Evolutionary conservation across 2,888 invertebrate species (phyloP).

Genomic region (Limnephilus marmoratus): DNA sequence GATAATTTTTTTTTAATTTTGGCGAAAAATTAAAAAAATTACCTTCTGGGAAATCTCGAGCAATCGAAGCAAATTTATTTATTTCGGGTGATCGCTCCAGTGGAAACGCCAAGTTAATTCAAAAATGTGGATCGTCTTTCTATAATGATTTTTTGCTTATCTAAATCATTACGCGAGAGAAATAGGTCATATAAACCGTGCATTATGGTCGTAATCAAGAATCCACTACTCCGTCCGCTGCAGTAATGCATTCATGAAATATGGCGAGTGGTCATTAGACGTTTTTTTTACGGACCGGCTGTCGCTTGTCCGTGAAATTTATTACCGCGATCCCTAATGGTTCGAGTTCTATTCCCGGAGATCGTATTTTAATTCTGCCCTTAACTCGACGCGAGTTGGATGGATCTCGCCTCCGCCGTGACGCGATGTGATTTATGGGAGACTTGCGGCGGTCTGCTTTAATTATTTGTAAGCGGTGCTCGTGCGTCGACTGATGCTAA

Average conservation of each 20-base stretch:
- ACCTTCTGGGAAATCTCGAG: too few species aligned
- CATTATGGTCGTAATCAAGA: neutral
- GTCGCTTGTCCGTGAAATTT: conserved; percentile 65
- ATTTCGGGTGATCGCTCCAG: too few species aligned
- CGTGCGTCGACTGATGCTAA: conserved; percentile 31
- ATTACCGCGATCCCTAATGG: conserved; percentile 58
- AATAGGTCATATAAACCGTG: neutral
- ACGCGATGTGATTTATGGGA: conserved; percentile 60
- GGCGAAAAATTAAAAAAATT: too few species aligned
- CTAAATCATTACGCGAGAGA: neutral
- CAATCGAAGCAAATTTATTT: too few species aligned
- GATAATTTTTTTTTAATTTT: too few species aligned
- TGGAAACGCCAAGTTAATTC: too few species aligned
- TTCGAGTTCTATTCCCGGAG: conserved; percentile 59
- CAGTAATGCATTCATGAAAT: conserved; percentile 51
- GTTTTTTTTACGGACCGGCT: conserved; percentile 54
- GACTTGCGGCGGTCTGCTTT: conserved; percentile 26
- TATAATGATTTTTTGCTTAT: neutral
- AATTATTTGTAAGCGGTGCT: conserved; percentile 45
- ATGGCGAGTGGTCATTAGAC: conserved; percentile 43
- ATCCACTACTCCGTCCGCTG: neutral
- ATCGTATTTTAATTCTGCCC: conserved; percentile 63
- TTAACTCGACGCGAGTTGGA: conserved; percentile 58
- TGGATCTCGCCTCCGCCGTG: conserved; percentile 50
- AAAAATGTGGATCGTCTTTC: too few species aligned